A percentile compares a stretch with the other conserved stretches of the same genome.
phyloP scores from a whole-genome alignment of 1,140 invertebrate genomes.

The Sycophaga agraensis region DNA sequence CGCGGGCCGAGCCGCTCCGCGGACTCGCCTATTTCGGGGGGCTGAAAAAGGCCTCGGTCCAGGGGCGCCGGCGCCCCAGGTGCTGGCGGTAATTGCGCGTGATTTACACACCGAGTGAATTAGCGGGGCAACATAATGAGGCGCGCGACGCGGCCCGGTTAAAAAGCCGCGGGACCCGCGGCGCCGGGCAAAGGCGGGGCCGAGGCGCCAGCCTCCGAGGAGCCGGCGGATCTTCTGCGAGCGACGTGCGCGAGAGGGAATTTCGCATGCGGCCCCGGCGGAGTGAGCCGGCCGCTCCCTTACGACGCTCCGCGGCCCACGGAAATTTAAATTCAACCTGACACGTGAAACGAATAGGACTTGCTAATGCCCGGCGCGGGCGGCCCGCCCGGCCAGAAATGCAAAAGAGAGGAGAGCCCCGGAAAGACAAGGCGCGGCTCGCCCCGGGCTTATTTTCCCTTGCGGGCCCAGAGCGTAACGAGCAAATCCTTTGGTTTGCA shows the following conservation, averaged over 20 bases:
- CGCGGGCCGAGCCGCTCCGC: too few species aligned
- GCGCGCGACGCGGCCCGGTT: not conserved
- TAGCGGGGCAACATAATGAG: conserved; percentile 6
- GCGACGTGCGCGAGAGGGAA: not conserved
- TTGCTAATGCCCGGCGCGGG: conserved; percentile 27
- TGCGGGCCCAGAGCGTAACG: not conserved
- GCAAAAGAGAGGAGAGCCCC: not conserved
- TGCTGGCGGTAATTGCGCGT: conserved; percentile 9
- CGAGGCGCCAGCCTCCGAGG: too few species aligned
- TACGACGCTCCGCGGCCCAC: not conserved
- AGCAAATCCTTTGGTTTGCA: conserved; percentile 13
- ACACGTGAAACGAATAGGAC: conserved; percentile 29
- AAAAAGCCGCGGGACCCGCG: too few species aligned
- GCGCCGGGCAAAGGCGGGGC: too few species aligned
- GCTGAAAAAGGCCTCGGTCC: too few species aligned
- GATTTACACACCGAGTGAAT: conserved; percentile 14
- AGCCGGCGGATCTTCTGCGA: too few species aligned
- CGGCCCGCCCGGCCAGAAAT: not conserved
- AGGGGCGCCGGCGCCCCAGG: too few species aligned
- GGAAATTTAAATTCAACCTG: conserved; percentile 31
- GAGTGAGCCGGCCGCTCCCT: not conserved
- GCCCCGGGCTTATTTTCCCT: conserved; percentile 13
- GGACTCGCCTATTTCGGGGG: too few species aligned
- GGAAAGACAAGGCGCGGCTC: not conserved
- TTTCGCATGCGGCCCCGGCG: too few species aligned